Percentiles rank a stretch among this genome's conserved stretches.
Conservation (phyloP, 2,113 vertebrate genomes). For the Sinocyclocheilus rhinocerous region DNA sequence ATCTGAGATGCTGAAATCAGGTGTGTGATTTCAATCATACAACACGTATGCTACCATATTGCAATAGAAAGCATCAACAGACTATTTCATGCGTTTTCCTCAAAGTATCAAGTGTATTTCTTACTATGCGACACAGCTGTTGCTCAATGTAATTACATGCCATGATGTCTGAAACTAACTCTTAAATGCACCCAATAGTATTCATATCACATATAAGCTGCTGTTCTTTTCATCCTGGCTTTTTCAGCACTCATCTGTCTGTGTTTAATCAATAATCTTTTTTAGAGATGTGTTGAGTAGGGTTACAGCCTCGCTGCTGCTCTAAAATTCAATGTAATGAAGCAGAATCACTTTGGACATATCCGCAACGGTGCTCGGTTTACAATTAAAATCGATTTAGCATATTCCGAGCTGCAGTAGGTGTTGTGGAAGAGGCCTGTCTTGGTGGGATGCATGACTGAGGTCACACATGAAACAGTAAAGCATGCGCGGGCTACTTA, state of each 20-base stretch:
- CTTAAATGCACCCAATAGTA: neutral
- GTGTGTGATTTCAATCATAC: neutral
- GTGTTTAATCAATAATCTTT: constrained; percentile 13
- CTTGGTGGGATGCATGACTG: neutral
- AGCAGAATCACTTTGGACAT: constrained; percentile 19
- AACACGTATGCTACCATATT: neutral
- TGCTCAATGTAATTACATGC: neutral
- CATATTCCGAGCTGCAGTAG: neutral
- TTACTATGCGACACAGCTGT: neutral
- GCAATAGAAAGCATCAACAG: neutral
- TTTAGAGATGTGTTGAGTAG: neutral
- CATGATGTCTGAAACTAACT: neutral
- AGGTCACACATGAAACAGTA: constrained; percentile 14
- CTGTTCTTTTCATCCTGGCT: neutral
- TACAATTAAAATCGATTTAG: constrained; percentile 29
- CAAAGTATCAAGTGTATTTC: neutral
- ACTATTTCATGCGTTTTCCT: neutral
- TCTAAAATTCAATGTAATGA: constrained; percentile 9
- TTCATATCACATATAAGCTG: neutral
- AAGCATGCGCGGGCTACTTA: neutral
- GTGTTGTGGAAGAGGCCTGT: constrained; percentile 4
- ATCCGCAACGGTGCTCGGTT: neutral
- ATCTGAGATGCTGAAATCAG: neutral
- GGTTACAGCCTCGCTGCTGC: neutral
- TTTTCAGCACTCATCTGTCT: neutral